Evolutionary conservation across 1,140 invertebrate genomes (phyloP).

Genomic region (Drosophila sp.): DNA sequence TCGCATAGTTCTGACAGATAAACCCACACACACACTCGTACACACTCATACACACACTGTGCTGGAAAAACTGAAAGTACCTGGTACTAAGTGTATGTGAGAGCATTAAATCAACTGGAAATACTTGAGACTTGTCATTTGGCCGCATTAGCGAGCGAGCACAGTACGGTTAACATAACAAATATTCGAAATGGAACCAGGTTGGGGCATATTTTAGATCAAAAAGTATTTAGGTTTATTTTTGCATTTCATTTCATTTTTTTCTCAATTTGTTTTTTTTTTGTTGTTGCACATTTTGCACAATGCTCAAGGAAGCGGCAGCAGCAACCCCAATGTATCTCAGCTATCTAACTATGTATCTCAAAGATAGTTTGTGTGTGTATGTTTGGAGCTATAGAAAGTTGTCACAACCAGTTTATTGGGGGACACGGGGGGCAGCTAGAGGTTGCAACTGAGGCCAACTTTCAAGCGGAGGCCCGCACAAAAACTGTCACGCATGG

Average conservation of each 20-base stretch:
- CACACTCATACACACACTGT: neutral
- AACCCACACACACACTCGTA: conserved; percentile 45
- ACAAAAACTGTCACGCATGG: conserved; percentile 71
- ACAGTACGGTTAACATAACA: neutral
- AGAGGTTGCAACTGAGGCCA: conserved; percentile 23
- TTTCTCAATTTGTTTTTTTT: too few species aligned
- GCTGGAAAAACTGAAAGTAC: conserved; percentile 36
- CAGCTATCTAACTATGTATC: conserved; percentile 44
- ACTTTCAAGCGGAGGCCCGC: conserved; percentile 51
- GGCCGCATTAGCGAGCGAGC: conserved; percentile 37
- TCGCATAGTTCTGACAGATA: conserved; percentile 51
- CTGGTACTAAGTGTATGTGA: neutral
- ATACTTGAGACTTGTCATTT: conserved; percentile 53
- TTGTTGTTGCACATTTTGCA: conserved; percentile 41
- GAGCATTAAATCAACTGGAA: conserved; percentile 71
- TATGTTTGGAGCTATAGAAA: conserved; percentile 74
- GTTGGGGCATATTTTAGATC: conserved; percentile 71
- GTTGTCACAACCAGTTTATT: conserved; percentile 81
- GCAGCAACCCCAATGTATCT: conserved; percentile 44
- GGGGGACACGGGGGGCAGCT: conserved; percentile 12
- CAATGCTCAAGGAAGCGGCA: conserved; percentile 71
- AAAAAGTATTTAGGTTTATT: conserved; percentile 73
- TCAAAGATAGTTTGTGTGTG: conserved; percentile 39
- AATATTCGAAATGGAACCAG: conserved; percentile 60
- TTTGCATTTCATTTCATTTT: conserved; percentile 75